Evolutionary conservation across 2,888 invertebrate genomes (phyloP).

Genomic region (Stenichneumon culpator): DNA sequence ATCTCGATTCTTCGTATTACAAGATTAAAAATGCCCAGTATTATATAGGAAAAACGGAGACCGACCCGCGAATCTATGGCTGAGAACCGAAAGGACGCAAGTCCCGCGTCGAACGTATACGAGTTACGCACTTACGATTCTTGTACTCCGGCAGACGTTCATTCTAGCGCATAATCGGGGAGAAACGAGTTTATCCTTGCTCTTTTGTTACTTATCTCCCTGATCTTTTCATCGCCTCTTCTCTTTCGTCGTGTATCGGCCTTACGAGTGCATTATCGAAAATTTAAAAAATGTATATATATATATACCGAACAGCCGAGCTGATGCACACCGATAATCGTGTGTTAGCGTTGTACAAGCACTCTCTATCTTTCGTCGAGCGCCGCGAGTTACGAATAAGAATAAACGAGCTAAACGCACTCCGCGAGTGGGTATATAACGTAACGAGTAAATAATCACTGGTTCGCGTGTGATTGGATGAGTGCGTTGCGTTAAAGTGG

Average conservation of each 20-base stretch:
- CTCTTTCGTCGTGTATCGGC: constrained; percentile 2
- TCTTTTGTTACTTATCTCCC: constrained; percentile 28
- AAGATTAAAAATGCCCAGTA: neutral
- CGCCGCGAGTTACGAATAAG: neutral
- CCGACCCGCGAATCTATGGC: neutral
- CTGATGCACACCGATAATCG: constrained; percentile 3
- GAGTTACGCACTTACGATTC: neutral
- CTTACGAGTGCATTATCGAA: constrained; percentile 50
- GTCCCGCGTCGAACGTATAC: neutral
- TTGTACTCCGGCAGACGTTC: neutral
- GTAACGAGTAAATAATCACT: constrained; percentile 56
- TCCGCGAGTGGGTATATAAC: constrained; percentile 8
- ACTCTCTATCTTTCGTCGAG: neutral
- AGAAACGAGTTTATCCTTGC: constrained; percentile 46
- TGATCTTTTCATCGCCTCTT: constrained; percentile 33
- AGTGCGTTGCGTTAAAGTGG: constrained; percentile 59
- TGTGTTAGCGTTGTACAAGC: neutral
- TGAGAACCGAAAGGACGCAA: neutral
- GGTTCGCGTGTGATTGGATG: constrained; percentile 52
- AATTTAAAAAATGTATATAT: neutral
- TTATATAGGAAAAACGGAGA: neutral
- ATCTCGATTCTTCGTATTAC: neutral
- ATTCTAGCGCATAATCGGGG: constrained; percentile 39
- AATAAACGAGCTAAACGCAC: neutral
- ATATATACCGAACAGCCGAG: neutral